Base-by-base conservation (phyloP, 2,888 invertebrate genomes). In the Rhingia rostrata region DNA sequence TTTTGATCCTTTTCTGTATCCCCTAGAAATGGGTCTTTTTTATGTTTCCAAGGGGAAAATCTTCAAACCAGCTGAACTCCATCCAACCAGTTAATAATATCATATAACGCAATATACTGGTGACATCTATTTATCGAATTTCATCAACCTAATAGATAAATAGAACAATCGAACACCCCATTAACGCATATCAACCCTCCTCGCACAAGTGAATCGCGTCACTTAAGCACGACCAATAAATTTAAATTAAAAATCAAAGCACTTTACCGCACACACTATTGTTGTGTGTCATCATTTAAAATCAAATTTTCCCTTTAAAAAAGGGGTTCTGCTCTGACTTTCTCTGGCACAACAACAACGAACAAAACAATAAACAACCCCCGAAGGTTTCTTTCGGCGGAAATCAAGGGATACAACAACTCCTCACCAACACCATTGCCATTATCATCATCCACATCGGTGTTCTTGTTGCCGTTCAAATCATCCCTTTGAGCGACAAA, bases 171-270 rank as follows among this genome's bases (percentile, higher is more conserved):
- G 70, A 70, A 63, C 63, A 49, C 78, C 58, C 78, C 63, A 70
- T 78, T 70, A 70, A 70, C 78, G 63, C 70, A 56, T 22, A 22
- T 78, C 78, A 78, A 70, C 78, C 69, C 70, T 70, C 32, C 33
- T 10, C 33, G 22, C 10, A 2, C n/a, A 32, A 64, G 4, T 33
- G 30, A 41, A 14, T 39, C 37, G 30, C 41, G 56, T 56, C 58
- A 61, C 77, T 69, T 61, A 69, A 69, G 63, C 61, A 64, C 63
- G 63, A 43, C 78, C 63, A 70, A 78, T 70, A 78, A 78, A 78
- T 78, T 78, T 58, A 78, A 78, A 78, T 78, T 70, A 78, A 70
- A 78, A 78, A 78, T 78, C 78, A 70, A 70, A 78, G 61, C 41
- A 56, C 49, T 49, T 63, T 49, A 63, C 78, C 70, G 56, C 70